Evolutionary conservation across 1,140 invertebrate genomes (phyloP).

Genomic region (Drosophila pachea): DNA sequence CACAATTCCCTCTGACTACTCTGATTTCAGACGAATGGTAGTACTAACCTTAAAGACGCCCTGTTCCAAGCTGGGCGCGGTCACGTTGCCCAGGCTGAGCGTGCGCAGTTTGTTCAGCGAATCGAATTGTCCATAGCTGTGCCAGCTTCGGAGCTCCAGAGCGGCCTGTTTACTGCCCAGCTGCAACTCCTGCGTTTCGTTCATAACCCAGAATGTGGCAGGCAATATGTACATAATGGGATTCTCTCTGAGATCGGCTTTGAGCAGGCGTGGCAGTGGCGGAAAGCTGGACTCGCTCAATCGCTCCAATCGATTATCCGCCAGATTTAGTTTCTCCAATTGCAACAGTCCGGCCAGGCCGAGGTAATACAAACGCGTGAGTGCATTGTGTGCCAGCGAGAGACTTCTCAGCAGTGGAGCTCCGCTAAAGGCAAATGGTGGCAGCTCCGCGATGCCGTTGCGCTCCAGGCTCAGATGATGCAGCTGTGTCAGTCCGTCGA

Average conservation of each 20-base stretch:
- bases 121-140: slow-evolving; percentile 82
- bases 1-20: not conserved
- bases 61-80: slow-evolving; percentile 81
- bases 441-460: slow-evolving; percentile 83
- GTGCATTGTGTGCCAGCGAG: slow-evolving; percentile 83
- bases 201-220: slow-evolving; percentile 87
- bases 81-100: slow-evolving; percentile 81
- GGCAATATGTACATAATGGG: slow-evolving; percentile 84
- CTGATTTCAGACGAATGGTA: not conserved
- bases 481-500: slow-evolving; percentile 82
- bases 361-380: slow-evolving; percentile 83
- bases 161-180: slow-evolving; percentile 81
- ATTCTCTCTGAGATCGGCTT: slow-evolving; percentile 83
- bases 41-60: slow-evolving; percentile 80
- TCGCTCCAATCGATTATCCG: slow-evolving; percentile 83
- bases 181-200: slow-evolving; percentile 82
- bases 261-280: slow-evolving; percentile 83
- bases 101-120: slow-evolving; percentile 81
- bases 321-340: slow-evolving; percentile 83
- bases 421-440: slow-evolving; percentile 85
- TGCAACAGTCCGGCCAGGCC: slow-evolving; percentile 84
- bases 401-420: slow-evolving; percentile 82
- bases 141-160: slow-evolving; percentile 79
- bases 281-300: slow-evolving; percentile 85
- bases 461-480: slow-evolving; percentile 83